Evolutionary conservation across 2,888 invertebrate genomes (phyloP), one percentile per base, ranked within the genome.

Genomic region (Troides oblongomaculatus): DNA sequence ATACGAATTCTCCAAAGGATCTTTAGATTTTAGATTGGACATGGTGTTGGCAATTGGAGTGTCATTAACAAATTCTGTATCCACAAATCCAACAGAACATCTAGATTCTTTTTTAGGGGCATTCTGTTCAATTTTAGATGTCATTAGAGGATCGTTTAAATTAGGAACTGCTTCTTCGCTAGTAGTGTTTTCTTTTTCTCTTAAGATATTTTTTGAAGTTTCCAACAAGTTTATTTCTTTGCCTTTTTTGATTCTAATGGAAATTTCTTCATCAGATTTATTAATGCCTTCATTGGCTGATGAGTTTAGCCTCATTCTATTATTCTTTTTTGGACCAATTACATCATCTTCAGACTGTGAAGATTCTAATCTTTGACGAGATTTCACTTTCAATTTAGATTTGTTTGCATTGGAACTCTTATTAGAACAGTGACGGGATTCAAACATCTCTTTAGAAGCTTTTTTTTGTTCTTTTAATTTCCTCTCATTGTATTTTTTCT

Each of bases 391-490:
- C 58, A 72, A 59, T 61, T 80, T 81, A 50, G 64, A 70, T 30
- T 70, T 73, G 23, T 72, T 66, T 8, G 72, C 71, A 68, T 72
- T 66, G 7, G 72, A 72, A 68, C 72, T 78, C 56, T 74, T 77
- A 50, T 81, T 77, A 56, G 82, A 83, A 73, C 83, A 80, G 77
- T 92, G 92, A 57, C 92, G 86, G 3, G 92, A 81, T 76, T 87
- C 84, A 73, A 78, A 92, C 90, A 92, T 92, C 84, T 92, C 92
- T 74, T 78, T 84, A 0, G 93, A 93, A 8, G 89, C 91, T 71
- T 82, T 83, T 74, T 90, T 92, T 74, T 89, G 90, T 78, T 91
- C 85, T 76, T 91, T 91, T 8, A 73, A 61, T 78, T 89, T 89
- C 4, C 89, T 86, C 73, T 87, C 84, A 73, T 93, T 82, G 71